Conservation (phyloP, 1,140 invertebrate genomes). For the Drosophila truncata region DNA sequence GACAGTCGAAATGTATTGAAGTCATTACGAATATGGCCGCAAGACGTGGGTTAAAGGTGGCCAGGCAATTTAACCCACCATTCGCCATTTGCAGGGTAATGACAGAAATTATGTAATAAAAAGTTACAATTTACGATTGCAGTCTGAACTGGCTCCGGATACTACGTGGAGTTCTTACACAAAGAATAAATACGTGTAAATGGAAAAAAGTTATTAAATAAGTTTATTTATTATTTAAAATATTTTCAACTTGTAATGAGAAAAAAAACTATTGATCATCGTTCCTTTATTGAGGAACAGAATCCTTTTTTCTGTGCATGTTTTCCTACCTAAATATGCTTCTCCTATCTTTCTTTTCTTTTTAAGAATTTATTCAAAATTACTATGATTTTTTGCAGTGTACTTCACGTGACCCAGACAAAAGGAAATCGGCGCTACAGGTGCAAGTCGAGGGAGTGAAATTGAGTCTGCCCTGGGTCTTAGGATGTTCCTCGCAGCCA, state of each 20-base stretch:
- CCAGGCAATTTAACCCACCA: conserved; percentile 41
- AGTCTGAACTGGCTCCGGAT: conserved; percentile 17
- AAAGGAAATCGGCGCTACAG: conserved; percentile 61
- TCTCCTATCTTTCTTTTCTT: not conserved
- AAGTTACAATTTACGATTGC: conserved; percentile 84
- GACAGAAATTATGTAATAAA: conserved; percentile 85
- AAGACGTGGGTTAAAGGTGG: conserved; percentile 65
- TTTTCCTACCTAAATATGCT: not conserved
- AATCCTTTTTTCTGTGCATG: not conserved
- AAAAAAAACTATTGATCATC: not conserved
- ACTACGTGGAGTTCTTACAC: conserved; percentile 12
- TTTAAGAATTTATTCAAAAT: not conserved
- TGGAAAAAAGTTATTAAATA: not conserved
- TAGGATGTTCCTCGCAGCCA: conserved; percentile 19
- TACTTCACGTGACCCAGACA: conserved; percentile 66
- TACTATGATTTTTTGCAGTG: conserved; percentile 1
- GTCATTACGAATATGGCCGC: conserved; percentile 80
- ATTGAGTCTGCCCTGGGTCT: conserved; percentile 32
- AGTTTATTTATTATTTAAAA: not conserved
- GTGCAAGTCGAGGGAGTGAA: conserved; percentile 42
- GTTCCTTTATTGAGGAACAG: too few relatives aligned
- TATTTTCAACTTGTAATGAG: not conserved
- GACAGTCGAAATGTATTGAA: conserved; percentile 83
- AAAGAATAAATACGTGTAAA: not conserved
- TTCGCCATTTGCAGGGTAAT: conserved; percentile 68